Percentiles rank a stretch among this genome's conserved stretches.
phyloP scores from a whole-genome alignment of 2,888 invertebrate species.

The Nowickia ferox region DNA sequence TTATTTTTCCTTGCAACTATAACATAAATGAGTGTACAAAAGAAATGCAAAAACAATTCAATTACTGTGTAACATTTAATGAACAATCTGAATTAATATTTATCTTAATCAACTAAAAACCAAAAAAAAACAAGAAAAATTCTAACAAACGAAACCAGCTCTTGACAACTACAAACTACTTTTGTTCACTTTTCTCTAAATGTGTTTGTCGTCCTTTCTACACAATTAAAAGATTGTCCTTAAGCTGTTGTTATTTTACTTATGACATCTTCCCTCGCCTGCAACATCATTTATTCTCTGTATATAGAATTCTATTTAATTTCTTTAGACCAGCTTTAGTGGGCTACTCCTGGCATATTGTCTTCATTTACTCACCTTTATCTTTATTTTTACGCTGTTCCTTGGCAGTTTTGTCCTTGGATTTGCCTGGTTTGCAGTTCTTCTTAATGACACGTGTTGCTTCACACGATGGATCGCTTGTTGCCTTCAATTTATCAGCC shows the following conservation, averaged over 20 bases:
- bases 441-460: constrained; percentile 92
- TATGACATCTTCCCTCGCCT: neutral
- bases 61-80: constrained; percentile 16
- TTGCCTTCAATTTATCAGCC: constrained; percentile 91
- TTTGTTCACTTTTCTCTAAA: neutral
- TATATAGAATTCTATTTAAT: constrained; percentile 45
- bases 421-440: constrained; percentile 92
- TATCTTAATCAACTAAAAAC: constrained; percentile 28
- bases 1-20: neutral
- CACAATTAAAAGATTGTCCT: constrained; percentile 53
- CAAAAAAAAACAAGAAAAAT: neutral
- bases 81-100: constrained; percentile 59
- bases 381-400: constrained; percentile 83
- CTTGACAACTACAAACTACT: neutral
- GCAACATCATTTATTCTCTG: neutral
- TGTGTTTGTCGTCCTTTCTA: neutral
- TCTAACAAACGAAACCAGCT: neutral
- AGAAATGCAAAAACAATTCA: neutral
- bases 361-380: constrained; percentile 85
- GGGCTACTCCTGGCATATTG: neutral
- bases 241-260: constrained; percentile 12
- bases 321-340: constrained; percentile 12
- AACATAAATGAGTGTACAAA: neutral
- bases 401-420: constrained; percentile 84
- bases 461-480: constrained; percentile 92